These are phyloP conservation scores for Fabriciana adippe DNA, from an alignment of 2,888 invertebrate species.

Conservation along the genomic window DNA sequence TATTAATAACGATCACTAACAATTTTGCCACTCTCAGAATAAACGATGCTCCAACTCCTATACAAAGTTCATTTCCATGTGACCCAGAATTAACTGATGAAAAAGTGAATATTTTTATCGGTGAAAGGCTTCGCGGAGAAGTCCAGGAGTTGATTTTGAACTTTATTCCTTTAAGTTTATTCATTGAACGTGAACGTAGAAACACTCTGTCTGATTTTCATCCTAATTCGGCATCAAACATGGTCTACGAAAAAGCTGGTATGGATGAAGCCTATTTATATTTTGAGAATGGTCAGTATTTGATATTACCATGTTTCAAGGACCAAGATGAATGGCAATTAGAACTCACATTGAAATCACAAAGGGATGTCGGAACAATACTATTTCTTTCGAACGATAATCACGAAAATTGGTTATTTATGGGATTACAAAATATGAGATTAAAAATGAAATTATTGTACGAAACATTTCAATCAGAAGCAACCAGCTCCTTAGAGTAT, in stretches of 20 bases:
- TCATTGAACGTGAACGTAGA: conserved; percentile 47
- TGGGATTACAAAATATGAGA: conserved; percentile 64
- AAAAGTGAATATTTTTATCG: conserved; percentile 63
- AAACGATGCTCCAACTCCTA: conserved; percentile 58
- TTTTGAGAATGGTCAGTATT: conserved; percentile 60
- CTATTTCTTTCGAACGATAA: conserved; percentile 58
- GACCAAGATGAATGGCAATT: conserved; percentile 64
- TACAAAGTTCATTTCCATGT: conserved; percentile 63
- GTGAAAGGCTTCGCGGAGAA: conserved; percentile 72
- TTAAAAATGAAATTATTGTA: conserved; percentile 62
- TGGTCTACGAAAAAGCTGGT: conserved; percentile 66
- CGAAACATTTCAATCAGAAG: conserved; percentile 57
- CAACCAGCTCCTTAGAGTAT: conserved; percentile 62
- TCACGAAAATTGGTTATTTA: conserved; percentile 57
- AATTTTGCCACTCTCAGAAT: conserved; percentile 63
- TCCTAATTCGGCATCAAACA: conserved; percentile 61
- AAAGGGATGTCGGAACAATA: conserved; percentile 61
- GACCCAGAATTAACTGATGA: conserved; percentile 66
- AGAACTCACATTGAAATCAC: conserved; percentile 65
- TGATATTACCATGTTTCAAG: conserved; percentile 67
- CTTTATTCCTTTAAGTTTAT: conserved; percentile 65
- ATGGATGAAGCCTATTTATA: conserved; percentile 65
- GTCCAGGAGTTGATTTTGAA: conserved; percentile 74
- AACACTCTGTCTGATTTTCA: conserved; percentile 46
- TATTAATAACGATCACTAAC: conserved; percentile 64